Evolutionary conservation across 2,888 invertebrate species (phyloP).

Genomic region (Mallateleia sp.): DNA sequence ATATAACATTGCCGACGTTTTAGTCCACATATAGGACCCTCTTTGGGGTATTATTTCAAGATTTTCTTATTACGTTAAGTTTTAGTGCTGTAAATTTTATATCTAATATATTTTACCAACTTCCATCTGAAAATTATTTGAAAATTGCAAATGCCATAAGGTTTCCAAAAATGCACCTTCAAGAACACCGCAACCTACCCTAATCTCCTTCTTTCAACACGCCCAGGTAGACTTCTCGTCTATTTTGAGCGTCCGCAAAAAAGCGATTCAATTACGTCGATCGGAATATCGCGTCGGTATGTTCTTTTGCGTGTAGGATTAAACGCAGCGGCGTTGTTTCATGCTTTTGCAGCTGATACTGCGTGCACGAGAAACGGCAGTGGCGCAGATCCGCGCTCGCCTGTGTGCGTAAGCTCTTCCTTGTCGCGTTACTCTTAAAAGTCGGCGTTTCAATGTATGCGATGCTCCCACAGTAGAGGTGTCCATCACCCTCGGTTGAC

Average conservation of each 20-base stretch:
- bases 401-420: conserved; percentile 75
- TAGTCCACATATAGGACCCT: no score
- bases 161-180: no score
- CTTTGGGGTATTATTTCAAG: no score
- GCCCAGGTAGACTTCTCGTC: no score
- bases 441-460: conserved; percentile 75
- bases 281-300: conserved; percentile 35
- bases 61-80: no score
- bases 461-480: conserved; percentile 88
- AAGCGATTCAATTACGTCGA: conserved; percentile 36
- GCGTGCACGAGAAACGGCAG: conserved; percentile 58
- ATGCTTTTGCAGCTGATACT: conserved; percentile 51
- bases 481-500: conserved; percentile 89
- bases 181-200: no score
- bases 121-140: no score
- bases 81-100: no score
- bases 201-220: no score
- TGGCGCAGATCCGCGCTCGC: conserved; percentile 38
- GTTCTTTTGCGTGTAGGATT: conserved; percentile 49
- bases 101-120: no score
- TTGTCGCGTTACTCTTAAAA: conserved; percentile 75
- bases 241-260: conserved; percentile 11
- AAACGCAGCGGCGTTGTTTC: conserved; percentile 56
- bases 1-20: no score
- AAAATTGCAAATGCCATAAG: no score